These are phyloP conservation scores for Drosophila antonietae DNA, from an alignment of 2,888 invertebrate species.

Conservation along the genomic window DNA sequence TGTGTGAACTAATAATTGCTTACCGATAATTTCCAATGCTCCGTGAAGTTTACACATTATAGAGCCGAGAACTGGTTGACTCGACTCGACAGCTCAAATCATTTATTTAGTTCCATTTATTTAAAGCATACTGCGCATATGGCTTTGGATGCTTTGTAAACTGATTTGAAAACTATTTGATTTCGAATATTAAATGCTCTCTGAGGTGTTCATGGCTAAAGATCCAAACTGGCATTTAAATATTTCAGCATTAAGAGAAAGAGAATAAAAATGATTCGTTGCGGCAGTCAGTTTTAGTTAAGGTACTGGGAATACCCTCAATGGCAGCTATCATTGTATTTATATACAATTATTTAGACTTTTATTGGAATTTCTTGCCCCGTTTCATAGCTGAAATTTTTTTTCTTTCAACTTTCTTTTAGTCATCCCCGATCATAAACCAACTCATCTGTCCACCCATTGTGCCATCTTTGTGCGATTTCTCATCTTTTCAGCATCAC, in stretches of 20 bases:
- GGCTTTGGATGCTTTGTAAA: conserved; percentile 28
- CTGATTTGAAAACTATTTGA: conserved; percentile 18
- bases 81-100: conserved; percentile 13
- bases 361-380: not conserved
- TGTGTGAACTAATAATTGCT: conserved; percentile 74
- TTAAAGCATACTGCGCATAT: conserved; percentile 29
- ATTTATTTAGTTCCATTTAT: conserved; percentile 57
- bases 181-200: conserved; percentile 34
- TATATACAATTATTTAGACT: not conserved
- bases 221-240: not conserved
- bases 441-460: conserved; percentile 26
- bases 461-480: conserved; percentile 30
- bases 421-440: not conserved
- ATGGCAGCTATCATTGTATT: not conserved
- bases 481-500: conserved; percentile 46
- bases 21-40: conserved; percentile 53
- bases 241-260: not conserved
- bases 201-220: conserved; percentile 8
- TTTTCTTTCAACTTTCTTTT: not conserved
- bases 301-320: not conserved
- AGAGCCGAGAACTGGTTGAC: conserved; percentile 26
- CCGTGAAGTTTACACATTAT: conserved; percentile 50
- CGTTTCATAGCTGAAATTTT: not conserved
- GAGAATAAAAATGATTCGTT: not conserved
- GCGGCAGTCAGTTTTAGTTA: not conserved